phyloP scores from a whole-genome alignment of 2,888 invertebrate species.

The Acanthoscelides obtectus region DNA sequence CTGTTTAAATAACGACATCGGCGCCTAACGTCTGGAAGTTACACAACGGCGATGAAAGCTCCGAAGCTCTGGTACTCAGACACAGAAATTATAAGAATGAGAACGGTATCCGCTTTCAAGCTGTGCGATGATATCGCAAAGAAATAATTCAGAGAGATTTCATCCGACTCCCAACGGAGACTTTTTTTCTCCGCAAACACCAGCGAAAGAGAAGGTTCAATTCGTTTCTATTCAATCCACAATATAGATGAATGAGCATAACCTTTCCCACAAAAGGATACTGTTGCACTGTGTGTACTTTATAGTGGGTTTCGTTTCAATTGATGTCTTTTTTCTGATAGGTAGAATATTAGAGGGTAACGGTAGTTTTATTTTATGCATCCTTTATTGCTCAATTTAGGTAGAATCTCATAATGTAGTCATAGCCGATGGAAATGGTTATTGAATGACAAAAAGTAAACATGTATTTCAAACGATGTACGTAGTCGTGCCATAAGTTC shows the following conservation, averaged over 20 bases:
- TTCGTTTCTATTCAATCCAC: background rate
- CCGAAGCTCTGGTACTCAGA: background rate
- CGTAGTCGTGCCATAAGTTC: too few relatives aligned
- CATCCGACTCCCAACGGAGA: background rate
- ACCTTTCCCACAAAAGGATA: background rate
- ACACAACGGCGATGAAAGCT: background rate
- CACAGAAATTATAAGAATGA: background rate
- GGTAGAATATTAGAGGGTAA: background rate
- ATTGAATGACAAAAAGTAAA: too few relatives aligned
- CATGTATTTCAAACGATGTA: too few relatives aligned
- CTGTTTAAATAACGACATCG: background rate
- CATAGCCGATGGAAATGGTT: too few relatives aligned
- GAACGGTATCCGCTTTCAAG: background rate
- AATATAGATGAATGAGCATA: background rate
- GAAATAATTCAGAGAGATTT: background rate
- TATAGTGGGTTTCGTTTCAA: background rate
- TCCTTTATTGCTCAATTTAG: too few relatives aligned
- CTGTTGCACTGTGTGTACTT: background rate
- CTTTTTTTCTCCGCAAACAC: background rate
- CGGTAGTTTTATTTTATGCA: background rate
- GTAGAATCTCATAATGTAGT: too few relatives aligned
- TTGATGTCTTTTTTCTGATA: background rate
- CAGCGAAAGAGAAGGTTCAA: background rate
- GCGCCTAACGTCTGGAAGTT: background rate
- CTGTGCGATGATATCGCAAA: background rate